Conservation (phyloP, 2,888 invertebrate species). For the Harpagoxenus sublaevis region DNA sequence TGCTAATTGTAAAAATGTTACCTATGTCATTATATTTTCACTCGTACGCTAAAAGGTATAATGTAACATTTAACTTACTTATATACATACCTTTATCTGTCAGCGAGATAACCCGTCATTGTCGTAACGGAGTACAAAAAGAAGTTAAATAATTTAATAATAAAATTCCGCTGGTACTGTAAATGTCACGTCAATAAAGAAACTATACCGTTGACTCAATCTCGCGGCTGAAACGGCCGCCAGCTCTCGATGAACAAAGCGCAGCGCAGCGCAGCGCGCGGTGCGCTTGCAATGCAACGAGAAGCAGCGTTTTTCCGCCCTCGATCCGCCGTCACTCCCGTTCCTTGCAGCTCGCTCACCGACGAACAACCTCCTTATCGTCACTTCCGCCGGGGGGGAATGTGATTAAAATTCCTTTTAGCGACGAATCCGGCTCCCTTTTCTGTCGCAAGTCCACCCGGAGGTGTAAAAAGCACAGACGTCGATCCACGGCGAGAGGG, state of each 20-base stretch:
- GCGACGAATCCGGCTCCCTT: conserved; percentile 63
- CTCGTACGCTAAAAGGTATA: background rate
- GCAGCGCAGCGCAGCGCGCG: background rate
- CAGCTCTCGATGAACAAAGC: conserved; percentile 11
- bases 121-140: background rate
- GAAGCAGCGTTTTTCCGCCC: conserved; percentile 29
- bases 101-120: background rate
- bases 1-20: background rate
- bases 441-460: conserved; percentile 52
- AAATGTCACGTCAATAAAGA: conserved; percentile 8
- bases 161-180: background rate
- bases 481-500: conserved; percentile 18
- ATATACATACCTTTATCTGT: background rate
- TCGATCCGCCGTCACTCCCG: background rate
- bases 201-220: background rate
- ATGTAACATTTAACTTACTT: background rate
- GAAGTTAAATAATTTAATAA: background rate
- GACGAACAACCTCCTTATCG: conserved; percentile 70
- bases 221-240: background rate
- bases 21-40: background rate
- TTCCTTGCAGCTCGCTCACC: conserved; percentile 43
- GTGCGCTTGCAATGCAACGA: conserved; percentile 4
- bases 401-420: conserved; percentile 82
- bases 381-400: conserved; percentile 78
- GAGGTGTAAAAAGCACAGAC: conserved; percentile 51